A percentile compares a stretch with the other conserved stretches of the same genome.
These are phyloP conservation scores for Leucoma salicis DNA, from an alignment of 2,888 invertebrate genomes.

Conservation along the genomic window DNA sequence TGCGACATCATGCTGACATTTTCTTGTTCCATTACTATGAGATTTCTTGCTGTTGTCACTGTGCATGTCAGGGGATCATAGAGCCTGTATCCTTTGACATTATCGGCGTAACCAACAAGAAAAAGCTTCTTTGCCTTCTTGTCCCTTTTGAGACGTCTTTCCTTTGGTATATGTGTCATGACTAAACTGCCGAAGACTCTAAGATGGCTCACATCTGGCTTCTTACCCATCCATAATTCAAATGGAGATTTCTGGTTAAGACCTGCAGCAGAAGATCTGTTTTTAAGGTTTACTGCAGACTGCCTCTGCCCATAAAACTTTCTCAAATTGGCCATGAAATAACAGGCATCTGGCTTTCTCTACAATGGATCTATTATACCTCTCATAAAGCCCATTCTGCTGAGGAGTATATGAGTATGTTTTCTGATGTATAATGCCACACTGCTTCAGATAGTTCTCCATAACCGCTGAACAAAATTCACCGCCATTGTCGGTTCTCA, in stretches of 20 bases:
- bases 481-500: background rate
- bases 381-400: slow-evolving; percentile 1
- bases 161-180: slow-evolving; percentile 22
- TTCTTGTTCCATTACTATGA: no score
- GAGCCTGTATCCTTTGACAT: no score
- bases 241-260: slow-evolving; percentile 15
- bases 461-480: background rate
- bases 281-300: background rate
- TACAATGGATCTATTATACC: slow-evolving; percentile 1
- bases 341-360: background rate
- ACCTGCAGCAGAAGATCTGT: background rate
- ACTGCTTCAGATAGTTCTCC: background rate
- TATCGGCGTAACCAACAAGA: slow-evolving; percentile 8
- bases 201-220: slow-evolving; percentile 17
- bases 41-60: no score
- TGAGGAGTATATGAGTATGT: background rate
- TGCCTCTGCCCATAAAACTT: no score
- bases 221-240: slow-evolving; percentile 20
- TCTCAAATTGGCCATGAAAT: no score
- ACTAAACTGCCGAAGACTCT: slow-evolving; percentile 16
- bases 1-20: no score
- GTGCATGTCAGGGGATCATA: background rate
- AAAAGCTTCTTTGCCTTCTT: slow-evolving; percentile 7
- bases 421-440: background rate
- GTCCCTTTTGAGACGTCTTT: slow-evolving; percentile 19